Base-by-base conservation (phyloP, 2,113 vertebrate genomes). In the Rhinogobius similis region DNA sequence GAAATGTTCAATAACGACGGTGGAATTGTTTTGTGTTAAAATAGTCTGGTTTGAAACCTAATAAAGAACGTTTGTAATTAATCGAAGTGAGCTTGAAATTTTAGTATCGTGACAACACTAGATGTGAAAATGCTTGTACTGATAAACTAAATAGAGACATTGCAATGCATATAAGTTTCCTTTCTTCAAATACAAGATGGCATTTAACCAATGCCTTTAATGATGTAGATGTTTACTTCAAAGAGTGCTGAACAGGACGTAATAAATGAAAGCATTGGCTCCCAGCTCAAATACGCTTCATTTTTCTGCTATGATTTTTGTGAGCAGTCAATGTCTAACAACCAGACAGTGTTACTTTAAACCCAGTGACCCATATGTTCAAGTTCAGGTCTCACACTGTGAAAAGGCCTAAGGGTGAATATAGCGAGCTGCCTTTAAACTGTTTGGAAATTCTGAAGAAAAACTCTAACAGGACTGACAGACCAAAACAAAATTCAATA, bases 341-440 rank as follows among this genome's bases (percentile, higher is more conserved):
- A 38, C 32, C 58, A 38, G 4, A 4, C 3, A 7, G 32, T 21
- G 58, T 38, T 61, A 38, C 16, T 61, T 36, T 38, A 58, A 16
- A 29, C 58, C 29, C 58, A 38, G 32, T 32, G 20, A 18, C 58
- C 58, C 29, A 56, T 8, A 5, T 38, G 58, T 16, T 36, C 18
- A 61, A 36, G 58, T 36, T 61, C 29, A 61, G 32, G 20, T 38
- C 29, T 61, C 58, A 38, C 18, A 59, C 26, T 58, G 26, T 58
- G 14, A 26, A 58, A 27, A 29, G 14, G 55, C 26, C 55, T 58
- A 29, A 38, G 58, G 29, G 27, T 61, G 26, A 32, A 32, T 32
- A 32, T 27, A 20, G 12, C 13, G 55, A 58, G 55, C 55, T 58
- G 55, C 26, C 55, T 58, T 58, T 58, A 58, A 58, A 58, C 55